phyloP scores from a whole-genome alignment of 2,888 invertebrate genomes.

The Callimorpha dominula region DNA sequence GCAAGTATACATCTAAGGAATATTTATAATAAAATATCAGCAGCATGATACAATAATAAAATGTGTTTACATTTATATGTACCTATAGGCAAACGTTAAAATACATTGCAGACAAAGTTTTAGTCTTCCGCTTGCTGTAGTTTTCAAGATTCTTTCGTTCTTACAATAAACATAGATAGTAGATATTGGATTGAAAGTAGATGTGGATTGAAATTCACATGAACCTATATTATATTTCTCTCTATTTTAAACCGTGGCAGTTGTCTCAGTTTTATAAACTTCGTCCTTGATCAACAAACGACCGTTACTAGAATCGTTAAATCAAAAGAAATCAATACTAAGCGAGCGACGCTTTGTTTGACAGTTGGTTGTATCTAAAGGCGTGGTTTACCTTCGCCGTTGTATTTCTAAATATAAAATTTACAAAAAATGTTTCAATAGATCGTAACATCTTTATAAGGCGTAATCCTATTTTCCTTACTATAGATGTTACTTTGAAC shows the following conservation, averaged over 20 bases:
- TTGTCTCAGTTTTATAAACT: constrained; percentile 10
- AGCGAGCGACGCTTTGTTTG: constrained; percentile 15
- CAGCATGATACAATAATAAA: constrained; percentile 4
- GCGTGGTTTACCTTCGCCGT: constrained; percentile 25
- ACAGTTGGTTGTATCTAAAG: constrained; percentile 25
- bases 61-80: constrained; percentile 18
- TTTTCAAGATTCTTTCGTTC: constrained; percentile 4
- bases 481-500: not conserved
- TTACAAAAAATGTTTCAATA: not conserved
- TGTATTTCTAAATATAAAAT: constrained; percentile 29
- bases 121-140: constrained; percentile 8
- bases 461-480: not conserved
- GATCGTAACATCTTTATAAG: not conserved
- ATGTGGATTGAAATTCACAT: too few species aligned
- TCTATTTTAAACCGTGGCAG: constrained; percentile 4
- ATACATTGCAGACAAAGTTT: constrained; percentile 12
- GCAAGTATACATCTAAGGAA: not conserved
- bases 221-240: constrained; percentile 1
- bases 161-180: not conserved
- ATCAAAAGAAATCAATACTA: constrained; percentile 29
- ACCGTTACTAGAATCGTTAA: constrained; percentile 39
- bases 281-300: constrained; percentile 27
- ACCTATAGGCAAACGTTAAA: constrained; percentile 10
- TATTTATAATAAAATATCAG: not conserved
- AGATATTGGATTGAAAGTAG: too few species aligned